These are phyloP conservation scores for Parotia lawesii DNA, from an alignment of 2,113 vertebrate species.

Conservation along the genomic window DNA sequence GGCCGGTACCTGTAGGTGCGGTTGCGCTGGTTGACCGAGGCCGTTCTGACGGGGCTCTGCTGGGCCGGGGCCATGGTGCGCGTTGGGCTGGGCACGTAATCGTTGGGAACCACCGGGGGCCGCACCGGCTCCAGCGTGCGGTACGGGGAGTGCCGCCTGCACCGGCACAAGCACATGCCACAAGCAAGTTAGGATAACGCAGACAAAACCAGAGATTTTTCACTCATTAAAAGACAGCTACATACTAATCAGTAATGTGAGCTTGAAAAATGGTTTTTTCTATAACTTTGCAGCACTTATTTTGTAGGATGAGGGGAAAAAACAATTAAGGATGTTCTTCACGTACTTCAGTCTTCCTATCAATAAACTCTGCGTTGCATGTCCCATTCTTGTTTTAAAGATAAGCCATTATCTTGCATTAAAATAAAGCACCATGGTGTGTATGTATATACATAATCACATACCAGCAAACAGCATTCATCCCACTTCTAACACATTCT, in stretches of 20 bases:
- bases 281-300: background rate
- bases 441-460: background rate
- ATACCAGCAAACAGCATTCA: background rate
- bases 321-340: background rate
- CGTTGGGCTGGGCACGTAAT: constrained; percentile 97
- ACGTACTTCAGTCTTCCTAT: background rate
- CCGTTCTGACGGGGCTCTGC: constrained; percentile 95
- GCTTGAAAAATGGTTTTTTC: background rate
- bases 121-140: constrained; percentile 97
- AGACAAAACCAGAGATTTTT: background rate
- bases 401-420: background rate
- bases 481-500: background rate
- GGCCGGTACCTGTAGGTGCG: constrained; percentile 95
- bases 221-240: background rate
- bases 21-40: constrained; percentile 98
- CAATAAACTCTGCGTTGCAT: background rate
- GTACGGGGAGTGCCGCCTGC: constrained; percentile 98
- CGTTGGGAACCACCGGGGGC: constrained; percentile 98
- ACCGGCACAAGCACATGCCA: constrained; percentile 65
- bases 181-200: background rate
- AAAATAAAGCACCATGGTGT: background rate
- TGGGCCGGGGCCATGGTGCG: constrained; percentile 90
- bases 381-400: background rate
- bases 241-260: accelerated
- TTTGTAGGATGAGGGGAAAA: background rate